Evolutionary conservation across 2,113 vertebrate genomes (phyloP), one percentile per base, ranked within the genome.

Genomic region (Phyllostomus discolor): DNA sequence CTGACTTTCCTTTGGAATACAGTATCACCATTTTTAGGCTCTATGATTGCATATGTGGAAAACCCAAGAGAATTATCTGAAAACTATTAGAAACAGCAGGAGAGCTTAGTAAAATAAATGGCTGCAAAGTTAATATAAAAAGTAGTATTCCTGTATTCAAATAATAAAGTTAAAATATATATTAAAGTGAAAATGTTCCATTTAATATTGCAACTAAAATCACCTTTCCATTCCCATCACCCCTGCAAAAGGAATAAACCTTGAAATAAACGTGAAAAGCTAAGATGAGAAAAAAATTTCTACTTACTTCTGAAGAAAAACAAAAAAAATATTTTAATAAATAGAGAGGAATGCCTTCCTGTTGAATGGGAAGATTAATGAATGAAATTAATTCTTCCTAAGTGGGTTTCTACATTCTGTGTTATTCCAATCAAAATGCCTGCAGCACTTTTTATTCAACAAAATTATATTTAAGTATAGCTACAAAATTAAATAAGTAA

Each of bases 381-480:
- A 92, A 90, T 84, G 19, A 72, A 54, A 10, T 41, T 52, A 76
- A 72, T 67, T 80, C 31, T 85, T 86, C 52, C 72, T 87, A 43
- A 82, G 2, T 54, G 35, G 16, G 86, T 69, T n/a, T 81, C 35
- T 50, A 50, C 11, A n/a, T 78, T 94, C 75, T 64, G 7, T 76
- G 72, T 48, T 52, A 73, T 28, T 12, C 59, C 59, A 88, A 19
- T 54, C 17, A 54, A 93, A 91, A 89, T 46, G 41, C 9, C 7
- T 50, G 10, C 4, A 75, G 7, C 48, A 79, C 38, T 35, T 96
- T 89, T 84, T 95, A 73, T 28, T 92, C 31, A 78, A 50, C 12
- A 90, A 90, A 95, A 94, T 86, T 19, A 85, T 83, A 64, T 75
- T 83, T 84, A 93, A 91, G 26, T 92, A 87, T 93, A 75, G 38